Evolutionary conservation across 2,797 vertebrate genomes (phyloP).

Genomic region (Odontamblyopus lacepedii): DNA sequence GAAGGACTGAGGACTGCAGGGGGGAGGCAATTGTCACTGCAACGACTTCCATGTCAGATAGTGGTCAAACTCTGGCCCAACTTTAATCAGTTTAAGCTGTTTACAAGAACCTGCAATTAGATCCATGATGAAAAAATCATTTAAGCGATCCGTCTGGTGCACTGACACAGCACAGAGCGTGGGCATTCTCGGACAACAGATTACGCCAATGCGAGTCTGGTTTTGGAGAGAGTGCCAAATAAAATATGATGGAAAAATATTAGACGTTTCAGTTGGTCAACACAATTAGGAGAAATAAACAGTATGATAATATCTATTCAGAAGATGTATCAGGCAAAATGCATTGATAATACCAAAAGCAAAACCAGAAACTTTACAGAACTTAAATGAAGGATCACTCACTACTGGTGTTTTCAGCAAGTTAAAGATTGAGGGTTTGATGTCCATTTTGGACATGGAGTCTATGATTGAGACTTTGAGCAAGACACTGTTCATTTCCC

Average conservation of each 20-base stretch:
- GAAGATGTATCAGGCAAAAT: no score
- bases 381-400: no score
- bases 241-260: not conserved
- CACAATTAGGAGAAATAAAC: no score
- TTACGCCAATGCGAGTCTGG: conserved; percentile 1
- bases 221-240: not conserved
- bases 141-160: conserved; percentile 27
- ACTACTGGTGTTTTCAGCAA: no score
- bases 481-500: no score
- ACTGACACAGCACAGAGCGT: conserved; percentile 11
- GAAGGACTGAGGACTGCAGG: not conserved
- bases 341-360: no score
- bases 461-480: no score
- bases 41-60: conserved; percentile 19
- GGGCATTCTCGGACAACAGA: conserved; percentile 7
- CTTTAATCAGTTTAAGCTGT: conserved; percentile 48
- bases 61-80: conserved; percentile 38
- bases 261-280: not conserved
- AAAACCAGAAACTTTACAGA: no score
- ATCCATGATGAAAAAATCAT: conserved; percentile 32
- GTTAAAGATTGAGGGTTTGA: no score
- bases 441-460: no score
- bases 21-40: conserved; percentile 25
- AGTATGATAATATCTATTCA: no score
- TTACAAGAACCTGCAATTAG: conserved; percentile 45